A percentile compares a stretch with the other conserved stretches of the same genome.
Evolutionary conservation across 2,113 vertebrate genomes (phyloP).

Genomic region (Cisticola juncidis): DNA sequence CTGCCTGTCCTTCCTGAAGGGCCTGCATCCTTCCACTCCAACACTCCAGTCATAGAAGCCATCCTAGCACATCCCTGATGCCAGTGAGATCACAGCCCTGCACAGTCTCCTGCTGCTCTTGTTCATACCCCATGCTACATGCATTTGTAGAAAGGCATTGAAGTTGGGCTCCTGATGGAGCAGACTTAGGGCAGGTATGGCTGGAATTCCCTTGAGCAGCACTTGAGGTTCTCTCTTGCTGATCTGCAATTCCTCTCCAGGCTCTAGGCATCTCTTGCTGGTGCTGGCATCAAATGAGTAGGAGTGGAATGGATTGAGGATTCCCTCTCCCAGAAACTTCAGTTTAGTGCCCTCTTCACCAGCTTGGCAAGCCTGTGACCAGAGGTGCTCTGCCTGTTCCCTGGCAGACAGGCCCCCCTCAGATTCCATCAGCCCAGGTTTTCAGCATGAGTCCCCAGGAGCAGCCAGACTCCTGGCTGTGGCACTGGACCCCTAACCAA

Average conservation of each 20-base stretch:
- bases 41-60: neutral
- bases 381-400: neutral
- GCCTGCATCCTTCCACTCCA: neutral
- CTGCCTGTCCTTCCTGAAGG: neutral
- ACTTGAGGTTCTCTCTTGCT: neutral
- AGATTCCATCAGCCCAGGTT: neutral
- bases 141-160: rapidly evolving
- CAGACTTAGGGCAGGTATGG: neutral
- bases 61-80: neutral
- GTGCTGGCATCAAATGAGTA: neutral
- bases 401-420: neutral
- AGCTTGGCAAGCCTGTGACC: neutral
- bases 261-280: neutral
- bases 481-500: neutral
- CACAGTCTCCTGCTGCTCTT: neutral
- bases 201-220: neutral
- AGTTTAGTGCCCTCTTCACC: neutral
- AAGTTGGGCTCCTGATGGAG: neutral
- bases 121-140: neutral
- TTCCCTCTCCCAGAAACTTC: neutral
- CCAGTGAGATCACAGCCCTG: neutral
- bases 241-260: neutral
- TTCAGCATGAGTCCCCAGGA: rapidly evolving
- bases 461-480: neutral
- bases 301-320: neutral